Base-by-base conservation (phyloP, 2,888 invertebrate species). In the Mythimna lalbum region DNA sequence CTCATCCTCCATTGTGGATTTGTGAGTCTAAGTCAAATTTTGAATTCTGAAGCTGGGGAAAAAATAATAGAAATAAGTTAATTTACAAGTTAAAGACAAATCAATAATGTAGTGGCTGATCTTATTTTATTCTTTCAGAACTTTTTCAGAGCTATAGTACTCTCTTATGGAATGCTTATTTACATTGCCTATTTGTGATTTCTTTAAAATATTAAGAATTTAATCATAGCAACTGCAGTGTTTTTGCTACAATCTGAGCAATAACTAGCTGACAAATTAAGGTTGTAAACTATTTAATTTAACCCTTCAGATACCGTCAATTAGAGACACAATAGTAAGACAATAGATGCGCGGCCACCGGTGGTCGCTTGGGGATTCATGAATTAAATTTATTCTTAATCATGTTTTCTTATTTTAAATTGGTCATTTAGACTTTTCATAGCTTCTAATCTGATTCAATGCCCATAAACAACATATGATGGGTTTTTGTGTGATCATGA, bases 1-100 rank as follows among this genome's bases (percentile, higher is more conserved):
- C 87, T 98, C 98, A 91, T 98, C 98, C 88, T 98, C 98, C 98
- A 98, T 98, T 78, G 88, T 96, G 82, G 72, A 79, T 85, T 81
- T 83, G 72, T 59, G n/a, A 65, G 71, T 57, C 80, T 78, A 72
- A 71, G 83, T 88, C 79, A 84, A 86, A 73, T 87, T 71, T 84
- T 86, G 61, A 66, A 66, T 61, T 65, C 80, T 76, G 43, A 67
- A 78, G 73, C 61, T 74, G 63, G 33, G 50, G 59, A 62, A 31
- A 53, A 56, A 17, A 43, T 17, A 19, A 17, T 17, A 14, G 5
- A 17, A 43, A 14, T 19, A 17, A 43, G 19, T 43, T 19, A 43
- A 43, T 52, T 14, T 1, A 23, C 14, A 21, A 52, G 14, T 12
- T 23, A 14, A 52, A 14, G 1, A 14, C 12, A 23, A 50, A 43